These are phyloP conservation scores for Arizona elegans DNA, from an alignment of 2,113 vertebrate species.

Conservation along the genomic window DNA sequence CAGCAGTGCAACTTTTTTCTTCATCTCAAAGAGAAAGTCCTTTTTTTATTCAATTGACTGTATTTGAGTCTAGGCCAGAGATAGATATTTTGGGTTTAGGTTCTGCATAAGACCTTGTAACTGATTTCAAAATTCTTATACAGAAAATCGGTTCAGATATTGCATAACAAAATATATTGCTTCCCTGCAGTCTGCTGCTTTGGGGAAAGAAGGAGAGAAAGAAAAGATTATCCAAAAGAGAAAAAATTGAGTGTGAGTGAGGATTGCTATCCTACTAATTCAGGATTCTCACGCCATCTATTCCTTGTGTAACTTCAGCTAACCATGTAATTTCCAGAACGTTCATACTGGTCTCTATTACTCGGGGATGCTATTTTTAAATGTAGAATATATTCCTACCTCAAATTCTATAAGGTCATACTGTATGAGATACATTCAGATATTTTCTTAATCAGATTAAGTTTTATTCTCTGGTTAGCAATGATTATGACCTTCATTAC, in stretches of 20 bases:
- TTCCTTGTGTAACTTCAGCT: not conserved
- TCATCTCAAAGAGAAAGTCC: not conserved
- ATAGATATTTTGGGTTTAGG: not conserved
- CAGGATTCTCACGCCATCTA: not conserved
- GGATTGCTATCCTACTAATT: not conserved
- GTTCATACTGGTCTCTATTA: too few species aligned
- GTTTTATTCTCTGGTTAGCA: slow-evolving; percentile 34
- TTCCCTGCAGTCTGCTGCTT: not conserved
- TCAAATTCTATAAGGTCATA: slow-evolving; percentile 9
- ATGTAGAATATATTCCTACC: not conserved
- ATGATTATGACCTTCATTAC: slow-evolving; percentile 42
- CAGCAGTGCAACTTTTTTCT: not conserved
- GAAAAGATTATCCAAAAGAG: not conserved
- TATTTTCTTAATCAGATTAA: not conserved
- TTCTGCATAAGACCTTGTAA: not conserved
- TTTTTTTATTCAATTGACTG: not conserved
- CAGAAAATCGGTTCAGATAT: not conserved
- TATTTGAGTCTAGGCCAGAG: not conserved
- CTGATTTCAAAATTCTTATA: not conserved
- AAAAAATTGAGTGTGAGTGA: not conserved
- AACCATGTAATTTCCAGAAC: not conserved
- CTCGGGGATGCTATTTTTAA: not conserved
- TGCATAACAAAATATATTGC: not conserved
- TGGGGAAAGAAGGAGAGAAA: not conserved
- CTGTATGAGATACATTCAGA: not conserved